Evolutionary conservation across 2,888 invertebrate species (phyloP).

Genomic region (Cheilosia variabilis): DNA sequence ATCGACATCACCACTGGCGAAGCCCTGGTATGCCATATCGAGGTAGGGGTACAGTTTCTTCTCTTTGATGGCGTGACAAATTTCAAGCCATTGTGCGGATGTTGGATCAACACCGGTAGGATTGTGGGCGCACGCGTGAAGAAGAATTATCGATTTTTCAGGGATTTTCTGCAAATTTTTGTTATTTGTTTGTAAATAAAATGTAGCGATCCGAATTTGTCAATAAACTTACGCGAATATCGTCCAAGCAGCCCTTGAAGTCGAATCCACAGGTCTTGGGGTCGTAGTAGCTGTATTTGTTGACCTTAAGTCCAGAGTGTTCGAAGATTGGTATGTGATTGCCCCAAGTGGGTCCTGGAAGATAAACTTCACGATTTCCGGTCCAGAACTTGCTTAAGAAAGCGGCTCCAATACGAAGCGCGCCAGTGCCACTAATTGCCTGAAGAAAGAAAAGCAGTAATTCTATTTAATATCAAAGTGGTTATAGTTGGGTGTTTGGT

Average conservation of each 20-base stretch:
- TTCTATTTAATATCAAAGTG: neutral
- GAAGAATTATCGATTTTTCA: conserved; percentile 92
- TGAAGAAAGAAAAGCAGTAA: conserved; percentile 83
- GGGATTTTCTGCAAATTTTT: conserved; percentile 91
- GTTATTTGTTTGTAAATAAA: neutral
- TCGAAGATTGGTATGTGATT: conserved; percentile 98
- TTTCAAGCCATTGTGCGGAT: conserved; percentile 94
- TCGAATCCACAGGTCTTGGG: conserved; percentile 97
- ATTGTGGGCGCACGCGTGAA: conserved; percentile 99
- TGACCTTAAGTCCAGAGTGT: conserved; percentile 92
- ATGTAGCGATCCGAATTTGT: neutral
- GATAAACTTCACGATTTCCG: conserved; percentile 91
- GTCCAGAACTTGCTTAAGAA: conserved; percentile 93
- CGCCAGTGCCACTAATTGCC: conserved; percentile 98
- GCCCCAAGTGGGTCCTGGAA: conserved; percentile 98
- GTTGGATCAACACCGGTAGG: conserved; percentile 98
- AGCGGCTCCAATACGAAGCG: conserved; percentile 95
- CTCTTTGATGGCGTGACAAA: conserved; percentile 92
- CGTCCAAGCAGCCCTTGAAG: conserved; percentile 93
- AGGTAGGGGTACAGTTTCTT: conserved; percentile 95
- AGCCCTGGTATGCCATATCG: conserved; percentile 99
- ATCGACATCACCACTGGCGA: conserved; percentile 94
- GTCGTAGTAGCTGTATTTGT: conserved; percentile 97
- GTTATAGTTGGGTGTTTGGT: too few species aligned
- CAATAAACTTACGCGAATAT: conserved; percentile 89